Evolutionary conservation across 2,888 invertebrate species (phyloP).

Genomic region (Eumerus sabulonum): DNA sequence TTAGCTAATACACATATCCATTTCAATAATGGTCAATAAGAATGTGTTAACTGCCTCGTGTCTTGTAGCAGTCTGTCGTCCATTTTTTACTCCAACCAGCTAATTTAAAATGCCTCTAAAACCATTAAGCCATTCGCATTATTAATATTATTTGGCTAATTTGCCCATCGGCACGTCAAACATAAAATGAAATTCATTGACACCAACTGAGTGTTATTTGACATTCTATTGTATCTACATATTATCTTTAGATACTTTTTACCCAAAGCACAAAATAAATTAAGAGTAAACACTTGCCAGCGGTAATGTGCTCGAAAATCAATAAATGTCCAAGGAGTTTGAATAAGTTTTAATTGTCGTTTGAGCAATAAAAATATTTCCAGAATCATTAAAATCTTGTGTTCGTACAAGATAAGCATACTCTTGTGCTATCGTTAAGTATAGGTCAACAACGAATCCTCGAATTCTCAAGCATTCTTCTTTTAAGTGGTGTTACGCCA

Average conservation of each 20-base stretch:
- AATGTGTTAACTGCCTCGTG: no score
- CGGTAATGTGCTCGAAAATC: constrained; percentile 13
- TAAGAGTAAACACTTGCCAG: constrained; percentile 18
- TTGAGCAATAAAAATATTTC: neutral
- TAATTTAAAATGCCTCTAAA: neutral
- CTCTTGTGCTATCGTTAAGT: no score
- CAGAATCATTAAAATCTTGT: no score
- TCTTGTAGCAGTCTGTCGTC: no score
- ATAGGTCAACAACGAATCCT: no score
- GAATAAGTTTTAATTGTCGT: constrained; percentile 14
- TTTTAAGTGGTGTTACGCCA: no score
- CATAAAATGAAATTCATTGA: constrained; percentile 43
- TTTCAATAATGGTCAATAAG: no score
- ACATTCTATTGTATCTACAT: constrained; percentile 31
- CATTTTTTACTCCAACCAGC: no score
- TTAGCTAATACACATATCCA: no score
- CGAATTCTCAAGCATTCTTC: no score
- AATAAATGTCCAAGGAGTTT: constrained; percentile 34
- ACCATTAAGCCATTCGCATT: constrained; percentile 1
- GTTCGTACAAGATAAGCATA: no score
- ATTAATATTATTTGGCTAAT: constrained; percentile 27
- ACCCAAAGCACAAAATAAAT: neutral
- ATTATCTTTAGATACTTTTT: constrained; percentile 7
- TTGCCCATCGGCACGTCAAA: constrained; percentile 17
- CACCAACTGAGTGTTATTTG: constrained; percentile 46